Conservation (phyloP, 1,140 invertebrate genomes). For the Drosophila asahinai region DNA sequence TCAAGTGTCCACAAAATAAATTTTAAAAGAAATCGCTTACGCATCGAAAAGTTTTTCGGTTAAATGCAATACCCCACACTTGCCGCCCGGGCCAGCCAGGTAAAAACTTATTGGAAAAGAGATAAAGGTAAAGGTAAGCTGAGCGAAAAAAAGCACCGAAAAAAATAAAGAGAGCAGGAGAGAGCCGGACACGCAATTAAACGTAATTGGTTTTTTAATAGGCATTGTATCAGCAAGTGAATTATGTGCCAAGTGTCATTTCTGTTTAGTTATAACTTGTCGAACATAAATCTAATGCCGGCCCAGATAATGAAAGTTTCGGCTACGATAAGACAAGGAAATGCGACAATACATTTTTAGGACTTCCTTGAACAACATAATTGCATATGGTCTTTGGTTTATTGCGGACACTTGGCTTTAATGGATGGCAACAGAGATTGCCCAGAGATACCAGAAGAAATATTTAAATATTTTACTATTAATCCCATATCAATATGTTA, state of each 20-base stretch:
- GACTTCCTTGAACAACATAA: constrained; percentile 21
- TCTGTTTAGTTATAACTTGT: constrained; percentile 69
- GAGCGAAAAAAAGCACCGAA: constrained; percentile 6
- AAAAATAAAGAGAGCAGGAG: neutral
- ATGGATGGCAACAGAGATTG: too few relatives aligned
- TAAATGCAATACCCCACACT: constrained; percentile 28
- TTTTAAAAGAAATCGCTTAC: constrained; percentile 63
- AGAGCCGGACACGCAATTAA: constrained; percentile 67
- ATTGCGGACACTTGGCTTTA: neutral
- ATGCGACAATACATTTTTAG: constrained; percentile 35
- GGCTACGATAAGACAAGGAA: constrained; percentile 34
- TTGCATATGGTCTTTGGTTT: neutral
- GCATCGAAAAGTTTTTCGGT: constrained; percentile 44
- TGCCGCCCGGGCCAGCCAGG: neutral
- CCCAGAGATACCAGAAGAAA: too few relatives aligned
- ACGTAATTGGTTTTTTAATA: constrained; percentile 82
- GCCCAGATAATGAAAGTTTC: constrained; percentile 22
- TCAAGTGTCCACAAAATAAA: constrained; percentile 28
- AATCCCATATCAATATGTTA: neutral
- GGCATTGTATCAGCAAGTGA: constrained; percentile 70
- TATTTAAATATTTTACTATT: neutral
- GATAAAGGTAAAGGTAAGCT: constrained; percentile 16
- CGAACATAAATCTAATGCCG: constrained; percentile 72
- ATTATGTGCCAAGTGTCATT: constrained; percentile 78
- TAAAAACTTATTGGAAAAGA: constrained; percentile 25